A percentile compares a stretch with the other conserved stretches of the same genome.
These are phyloP conservation scores for Caenorhabditis auriculariae DNA, from an alignment of 2,888 invertebrate species.

Conservation along the genomic window DNA sequence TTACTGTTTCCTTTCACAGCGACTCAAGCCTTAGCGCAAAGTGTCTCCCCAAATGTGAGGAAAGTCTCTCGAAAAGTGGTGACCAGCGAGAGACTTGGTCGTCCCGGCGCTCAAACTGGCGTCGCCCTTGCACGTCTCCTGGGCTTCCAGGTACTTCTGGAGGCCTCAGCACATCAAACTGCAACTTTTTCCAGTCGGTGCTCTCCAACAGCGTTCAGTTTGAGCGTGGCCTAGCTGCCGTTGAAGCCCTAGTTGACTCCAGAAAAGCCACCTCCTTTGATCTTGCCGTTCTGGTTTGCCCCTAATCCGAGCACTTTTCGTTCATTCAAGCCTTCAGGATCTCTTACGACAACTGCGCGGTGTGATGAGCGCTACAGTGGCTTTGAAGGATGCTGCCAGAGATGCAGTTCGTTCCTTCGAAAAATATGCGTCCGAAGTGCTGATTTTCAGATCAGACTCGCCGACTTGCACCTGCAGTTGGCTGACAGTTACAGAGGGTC, in stretches of 20 bases:
- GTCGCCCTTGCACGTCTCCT: conserved; percentile 91
- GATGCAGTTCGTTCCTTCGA: conserved; percentile 76
- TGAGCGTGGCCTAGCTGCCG: conserved; percentile 81
- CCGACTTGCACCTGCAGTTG: conserved; percentile 68
- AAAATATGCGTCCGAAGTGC: neutral
- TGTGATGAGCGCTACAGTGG: conserved; percentile 89
- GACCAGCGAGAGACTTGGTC: conserved; percentile 39
- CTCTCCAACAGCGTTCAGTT: conserved; percentile 81
- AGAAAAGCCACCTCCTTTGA: conserved; percentile 49
- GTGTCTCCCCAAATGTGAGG: conserved; percentile 18
- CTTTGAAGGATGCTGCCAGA: conserved; percentile 84
- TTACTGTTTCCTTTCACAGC: conserved; percentile 7
- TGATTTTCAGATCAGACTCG: conserved; percentile 59
- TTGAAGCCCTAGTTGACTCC: conserved; percentile 47
- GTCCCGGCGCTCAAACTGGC: conserved; percentile 74
- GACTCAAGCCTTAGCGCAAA: conserved; percentile 28
- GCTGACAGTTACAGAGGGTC: conserved; percentile 74
- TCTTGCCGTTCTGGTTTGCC: conserved; percentile 41
- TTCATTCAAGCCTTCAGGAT: conserved; percentile 72
- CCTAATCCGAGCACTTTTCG: neutral
- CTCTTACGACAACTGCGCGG: conserved; percentile 88
- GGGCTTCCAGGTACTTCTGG: conserved; percentile 67
- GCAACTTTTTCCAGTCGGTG: conserved; percentile 24
- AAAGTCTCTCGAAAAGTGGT: conserved; percentile 12
- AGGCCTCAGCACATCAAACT: neutral